These are phyloP conservation scores for Neogale vison DNA, from an alignment of 2,113 vertebrate species.

Conservation along the genomic window DNA sequence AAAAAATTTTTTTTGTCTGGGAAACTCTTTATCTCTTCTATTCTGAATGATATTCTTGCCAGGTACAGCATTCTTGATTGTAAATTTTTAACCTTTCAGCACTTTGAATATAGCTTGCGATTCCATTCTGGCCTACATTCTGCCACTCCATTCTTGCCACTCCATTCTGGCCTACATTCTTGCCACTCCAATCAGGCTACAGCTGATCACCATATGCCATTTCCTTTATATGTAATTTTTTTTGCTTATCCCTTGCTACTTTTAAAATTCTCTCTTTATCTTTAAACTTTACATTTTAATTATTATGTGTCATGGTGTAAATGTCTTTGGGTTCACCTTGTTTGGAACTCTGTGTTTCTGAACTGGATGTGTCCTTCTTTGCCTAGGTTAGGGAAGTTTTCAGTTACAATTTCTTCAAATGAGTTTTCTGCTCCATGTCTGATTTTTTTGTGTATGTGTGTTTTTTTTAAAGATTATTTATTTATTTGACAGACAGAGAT, in stretches of 20 bases:
- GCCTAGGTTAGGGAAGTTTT: neutral
- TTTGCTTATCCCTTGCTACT: neutral
- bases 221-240: neutral
- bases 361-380: neutral
- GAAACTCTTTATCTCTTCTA: neutral
- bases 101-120: neutral
- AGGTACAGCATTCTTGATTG: neutral
- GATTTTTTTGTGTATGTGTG: neutral
- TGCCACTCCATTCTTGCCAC: neutral
- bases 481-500: neutral
- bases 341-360: neutral
- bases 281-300: neutral
- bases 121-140: neutral
- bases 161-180: neutral
- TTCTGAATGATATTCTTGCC: neutral
- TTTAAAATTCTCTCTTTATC: neutral
- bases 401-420: neutral
- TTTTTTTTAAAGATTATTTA: neutral
- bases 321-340: neutral
- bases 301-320: neutral
- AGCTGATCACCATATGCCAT: neutral
- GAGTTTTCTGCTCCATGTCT: neutral
- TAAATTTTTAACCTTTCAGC: neutral
- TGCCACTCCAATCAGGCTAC: neutral
- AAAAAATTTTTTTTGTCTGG: neutral